Percentiles rank a stretch among this genome's conserved stretches.
These are phyloP conservation scores for Pilophorus perplexus DNA, from an alignment of 2,888 invertebrate genomes.

Conservation along the genomic window DNA sequence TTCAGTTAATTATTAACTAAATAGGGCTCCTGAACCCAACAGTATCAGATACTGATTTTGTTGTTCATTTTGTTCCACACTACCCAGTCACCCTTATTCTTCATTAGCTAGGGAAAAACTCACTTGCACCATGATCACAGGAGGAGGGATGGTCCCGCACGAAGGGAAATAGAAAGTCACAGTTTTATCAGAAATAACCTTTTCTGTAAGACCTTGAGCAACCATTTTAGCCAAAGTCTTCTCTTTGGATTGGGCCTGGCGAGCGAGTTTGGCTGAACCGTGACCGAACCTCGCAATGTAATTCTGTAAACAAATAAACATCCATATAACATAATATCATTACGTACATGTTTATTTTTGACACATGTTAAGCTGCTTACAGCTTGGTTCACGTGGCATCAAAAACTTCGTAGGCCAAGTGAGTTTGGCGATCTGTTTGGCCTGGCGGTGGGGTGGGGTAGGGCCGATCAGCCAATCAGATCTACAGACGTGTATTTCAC, in stretches of 20 bases:
- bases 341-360: no score
- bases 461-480: no score
- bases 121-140: conserved; percentile 97
- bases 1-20: background rate
- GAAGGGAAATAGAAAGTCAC: conserved; percentile 93
- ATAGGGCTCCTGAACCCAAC: background rate
- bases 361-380: no score
- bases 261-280: conserved; percentile 95
- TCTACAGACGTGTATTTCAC: no score
- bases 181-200: conserved; percentile 84
- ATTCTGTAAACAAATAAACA: conserved; percentile 61
- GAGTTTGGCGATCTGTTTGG: no score
- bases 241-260: conserved; percentile 99
- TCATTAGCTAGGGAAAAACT: no score
- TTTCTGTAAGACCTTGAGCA: conserved; percentile 93
- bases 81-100: no score
- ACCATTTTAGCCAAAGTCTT: conserved; percentile 99
- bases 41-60: conserved; percentile 44
- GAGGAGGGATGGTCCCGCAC: conserved; percentile 95
- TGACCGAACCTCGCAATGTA: conserved; percentile 99
- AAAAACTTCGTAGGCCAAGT: no score
- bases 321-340: no score
- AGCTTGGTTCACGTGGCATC: no score
- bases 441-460: no score
- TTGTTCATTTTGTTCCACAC: no score